Percentiles rank a stretch among this genome's conserved stretches.
These are phyloP conservation scores for Periplaneta americana DNA, from an alignment of 1,140 invertebrate genomes.

Conservation along the genomic window DNA sequence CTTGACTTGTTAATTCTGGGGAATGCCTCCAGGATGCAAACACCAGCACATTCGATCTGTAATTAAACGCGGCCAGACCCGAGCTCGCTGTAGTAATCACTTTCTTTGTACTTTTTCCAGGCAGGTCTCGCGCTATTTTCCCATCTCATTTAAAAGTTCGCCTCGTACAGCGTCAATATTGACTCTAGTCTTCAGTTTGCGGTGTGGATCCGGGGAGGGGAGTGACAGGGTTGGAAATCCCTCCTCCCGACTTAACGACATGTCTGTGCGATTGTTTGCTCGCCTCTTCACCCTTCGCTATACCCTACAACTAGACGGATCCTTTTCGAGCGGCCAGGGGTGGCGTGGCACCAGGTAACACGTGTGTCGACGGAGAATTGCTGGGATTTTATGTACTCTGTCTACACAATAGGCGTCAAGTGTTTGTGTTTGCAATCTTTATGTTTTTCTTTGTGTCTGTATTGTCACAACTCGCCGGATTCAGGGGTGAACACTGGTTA, in stretches of 20 bases:
- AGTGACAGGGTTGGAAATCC: background rate
- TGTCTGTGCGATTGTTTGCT: background rate
- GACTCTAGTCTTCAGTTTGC: background rate
- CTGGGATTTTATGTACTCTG: background rate
- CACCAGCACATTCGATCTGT: background rate
- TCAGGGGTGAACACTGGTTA: too few relatives aligned
- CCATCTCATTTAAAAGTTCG: conserved; percentile 4
- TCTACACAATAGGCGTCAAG: too few relatives aligned
- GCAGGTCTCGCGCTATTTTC: conserved; percentile 4
- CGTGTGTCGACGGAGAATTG: too few relatives aligned
- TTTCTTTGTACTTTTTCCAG: background rate
- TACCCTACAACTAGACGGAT: background rate
- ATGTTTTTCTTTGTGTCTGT: too few relatives aligned
- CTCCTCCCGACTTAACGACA: background rate
- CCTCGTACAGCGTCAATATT: background rate
- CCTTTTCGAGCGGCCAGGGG: background rate
- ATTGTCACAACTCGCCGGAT: too few relatives aligned
- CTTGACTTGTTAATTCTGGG: background rate
- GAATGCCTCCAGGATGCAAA: background rate
- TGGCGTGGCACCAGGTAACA: background rate
- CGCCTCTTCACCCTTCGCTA: background rate
- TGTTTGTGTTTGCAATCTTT: too few relatives aligned
- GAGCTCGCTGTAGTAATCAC: background rate
- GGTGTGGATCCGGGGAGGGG: background rate
- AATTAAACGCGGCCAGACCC: background rate